Conservation (phyloP, 2,888 invertebrate genomes). For the Brachypalpus laphriformis region DNA sequence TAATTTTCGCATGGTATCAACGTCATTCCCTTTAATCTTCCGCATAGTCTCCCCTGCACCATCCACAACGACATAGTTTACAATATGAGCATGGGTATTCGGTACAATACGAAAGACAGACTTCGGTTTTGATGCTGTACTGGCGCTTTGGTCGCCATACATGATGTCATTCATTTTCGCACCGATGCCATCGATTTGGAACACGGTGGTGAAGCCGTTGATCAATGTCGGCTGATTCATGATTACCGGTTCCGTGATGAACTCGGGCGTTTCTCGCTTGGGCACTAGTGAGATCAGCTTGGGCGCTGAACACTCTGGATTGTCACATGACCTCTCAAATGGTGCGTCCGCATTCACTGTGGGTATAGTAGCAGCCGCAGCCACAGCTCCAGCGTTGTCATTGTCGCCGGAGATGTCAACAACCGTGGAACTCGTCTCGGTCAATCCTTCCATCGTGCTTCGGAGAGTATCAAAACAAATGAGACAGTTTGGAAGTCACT, state of each 20-base stretch:
- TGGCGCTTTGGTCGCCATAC: constrained; percentile 51
- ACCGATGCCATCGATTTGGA: constrained; percentile 79
- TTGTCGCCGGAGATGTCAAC: constrained; percentile 48
- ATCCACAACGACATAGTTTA: constrained; percentile 81
- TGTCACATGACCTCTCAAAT: constrained; percentile 76
- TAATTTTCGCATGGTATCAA: constrained; percentile 79
- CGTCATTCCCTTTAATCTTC: constrained; percentile 79
- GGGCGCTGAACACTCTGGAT: constrained; percentile 77
- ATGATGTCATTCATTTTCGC: constrained; percentile 78
- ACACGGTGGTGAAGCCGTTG: constrained; percentile 80
- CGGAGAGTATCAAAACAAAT: background rate
- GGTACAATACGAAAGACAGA: constrained; percentile 81
- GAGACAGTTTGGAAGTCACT: constrained; percentile 10
- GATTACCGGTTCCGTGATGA: constrained; percentile 78
- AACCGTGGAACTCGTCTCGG: constrained; percentile 13
- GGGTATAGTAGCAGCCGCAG: background rate
- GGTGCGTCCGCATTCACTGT: background rate
- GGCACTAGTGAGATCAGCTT: constrained; percentile 78
- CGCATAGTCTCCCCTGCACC: constrained; percentile 79
- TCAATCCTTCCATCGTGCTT: background rate
- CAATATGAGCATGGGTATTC: constrained; percentile 81
- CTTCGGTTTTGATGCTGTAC: constrained; percentile 45
- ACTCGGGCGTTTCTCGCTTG: constrained; percentile 79
- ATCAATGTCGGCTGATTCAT: constrained; percentile 79
- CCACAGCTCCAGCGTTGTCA: background rate